phyloP scores from a whole-genome alignment of 2,113 vertebrate genomes.

The Nerophis ophidion region DNA sequence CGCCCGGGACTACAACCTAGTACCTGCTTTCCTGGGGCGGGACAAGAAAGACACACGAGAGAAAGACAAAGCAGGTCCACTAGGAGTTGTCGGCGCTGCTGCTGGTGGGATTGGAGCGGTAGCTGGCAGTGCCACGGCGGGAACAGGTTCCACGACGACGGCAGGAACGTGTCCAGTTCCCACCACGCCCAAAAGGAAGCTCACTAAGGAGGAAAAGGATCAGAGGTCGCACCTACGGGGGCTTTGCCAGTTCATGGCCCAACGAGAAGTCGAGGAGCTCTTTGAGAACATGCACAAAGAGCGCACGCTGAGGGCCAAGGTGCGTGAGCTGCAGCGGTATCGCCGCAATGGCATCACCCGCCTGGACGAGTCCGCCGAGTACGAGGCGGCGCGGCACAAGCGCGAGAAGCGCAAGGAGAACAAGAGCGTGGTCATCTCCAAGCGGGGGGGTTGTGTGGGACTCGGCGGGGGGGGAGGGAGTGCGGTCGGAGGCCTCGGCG shows the following conservation, averaged over 20 bases:
- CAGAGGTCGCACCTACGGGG: constrained; percentile 81
- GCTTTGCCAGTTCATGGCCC: constrained; percentile 95
- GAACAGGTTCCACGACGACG: constrained; percentile 22
- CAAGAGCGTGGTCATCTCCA: constrained; percentile 77
- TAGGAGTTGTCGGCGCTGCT: constrained; percentile 12
- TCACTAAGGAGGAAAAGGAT: constrained; percentile 93
- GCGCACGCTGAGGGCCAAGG: constrained; percentile 84
- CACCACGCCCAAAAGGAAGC: constrained; percentile 77
- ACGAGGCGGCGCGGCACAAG: constrained; percentile 91
- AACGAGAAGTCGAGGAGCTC: constrained; percentile 90
- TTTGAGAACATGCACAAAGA: constrained; percentile 97
- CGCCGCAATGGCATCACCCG: constrained; percentile 90
- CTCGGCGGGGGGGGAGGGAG: constrained; percentile 49
- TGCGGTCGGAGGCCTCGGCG: constrained; percentile 47
- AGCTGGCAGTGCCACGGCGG: background rate
- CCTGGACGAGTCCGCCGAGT: constrained; percentile 90
- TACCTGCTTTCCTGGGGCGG: constrained; percentile 85
- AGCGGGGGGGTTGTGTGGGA: constrained; percentile 61
- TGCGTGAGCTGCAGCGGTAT: constrained; percentile 92
- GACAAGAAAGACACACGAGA: constrained; percentile 86
- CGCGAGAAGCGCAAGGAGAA: constrained; percentile 93
- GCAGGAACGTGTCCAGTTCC: constrained; percentile 22
- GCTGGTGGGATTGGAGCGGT: constrained; percentile 22
- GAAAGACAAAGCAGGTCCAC: constrained; percentile 60
- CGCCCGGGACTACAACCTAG: constrained; percentile 88